Conservation (phyloP, 35 echinoderm and acorn worm species). For the Nesometra sesokonis region DNA sequence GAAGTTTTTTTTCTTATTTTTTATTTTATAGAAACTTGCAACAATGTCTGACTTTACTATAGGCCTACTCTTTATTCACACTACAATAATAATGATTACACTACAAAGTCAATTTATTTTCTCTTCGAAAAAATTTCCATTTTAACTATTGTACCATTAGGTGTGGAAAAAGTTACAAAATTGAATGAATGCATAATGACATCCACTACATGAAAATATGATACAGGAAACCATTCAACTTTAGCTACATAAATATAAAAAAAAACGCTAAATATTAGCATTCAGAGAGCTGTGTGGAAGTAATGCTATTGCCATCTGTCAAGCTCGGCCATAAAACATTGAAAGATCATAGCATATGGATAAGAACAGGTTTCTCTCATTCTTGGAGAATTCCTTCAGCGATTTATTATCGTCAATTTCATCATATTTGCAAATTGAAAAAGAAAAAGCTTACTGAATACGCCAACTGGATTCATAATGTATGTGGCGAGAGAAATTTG, state of each 20-base stretch:
- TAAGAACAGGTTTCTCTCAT: not conserved
- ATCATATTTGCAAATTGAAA: not conserved
- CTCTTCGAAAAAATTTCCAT: too few relatives aligned
- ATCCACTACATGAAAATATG: too few relatives aligned
- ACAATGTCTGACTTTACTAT: too few relatives aligned
- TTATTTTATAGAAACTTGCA: too few relatives aligned
- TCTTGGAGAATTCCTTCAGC: not conserved
- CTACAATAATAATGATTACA: too few relatives aligned
- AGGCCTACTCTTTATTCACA: too few relatives aligned
- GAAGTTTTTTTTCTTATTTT: too few relatives aligned
- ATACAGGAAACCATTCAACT: too few relatives aligned
- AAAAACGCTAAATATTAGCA: not conserved
- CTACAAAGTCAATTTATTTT: too few relatives aligned
- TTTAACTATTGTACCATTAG: too few relatives aligned
- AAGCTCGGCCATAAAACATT: not conserved
- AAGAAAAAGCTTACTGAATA: not conserved
- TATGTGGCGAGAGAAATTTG: not conserved
- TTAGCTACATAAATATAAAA: not conserved
- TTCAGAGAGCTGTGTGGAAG: not conserved
- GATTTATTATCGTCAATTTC: not conserved
- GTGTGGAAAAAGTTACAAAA: too few relatives aligned
- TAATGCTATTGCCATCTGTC: not conserved
- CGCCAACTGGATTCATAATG: not conserved
- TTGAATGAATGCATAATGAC: not conserved
- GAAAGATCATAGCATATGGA: not conserved